Evolutionary conservation across 1,140 invertebrate genomes (phyloP).

Genomic region (Marisa cornuarietis): DNA sequence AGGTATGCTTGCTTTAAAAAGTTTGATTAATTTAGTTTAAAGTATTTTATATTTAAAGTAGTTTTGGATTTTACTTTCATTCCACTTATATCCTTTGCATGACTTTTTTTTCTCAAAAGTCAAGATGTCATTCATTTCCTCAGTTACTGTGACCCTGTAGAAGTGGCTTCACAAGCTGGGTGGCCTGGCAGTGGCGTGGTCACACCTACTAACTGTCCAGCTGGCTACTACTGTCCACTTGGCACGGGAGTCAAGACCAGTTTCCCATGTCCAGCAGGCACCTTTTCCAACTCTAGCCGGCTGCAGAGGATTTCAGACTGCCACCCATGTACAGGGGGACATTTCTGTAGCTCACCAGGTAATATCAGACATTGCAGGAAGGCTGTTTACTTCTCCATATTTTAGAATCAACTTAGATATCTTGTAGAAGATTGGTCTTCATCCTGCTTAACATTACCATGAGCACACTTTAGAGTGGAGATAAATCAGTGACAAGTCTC

Average conservation of each 20-base stretch:
- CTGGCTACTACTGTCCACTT: conserved; percentile 55
- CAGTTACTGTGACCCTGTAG: conserved; percentile 62
- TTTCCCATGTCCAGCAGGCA: conserved; percentile 55
- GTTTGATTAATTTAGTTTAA: too few relatives aligned
- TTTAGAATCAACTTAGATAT: too few relatives aligned
- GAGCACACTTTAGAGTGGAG: too few relatives aligned
- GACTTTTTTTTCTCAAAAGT: neutral
- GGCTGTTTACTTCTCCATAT: too few relatives aligned
- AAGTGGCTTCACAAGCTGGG: conserved; percentile 44
- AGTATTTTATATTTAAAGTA: too few relatives aligned
- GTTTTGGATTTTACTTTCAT: too few relatives aligned
- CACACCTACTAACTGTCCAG: conserved; percentile 55
- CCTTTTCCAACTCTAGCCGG: conserved; percentile 54
- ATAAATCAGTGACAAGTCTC: too few relatives aligned
- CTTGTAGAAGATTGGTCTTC: too few relatives aligned
- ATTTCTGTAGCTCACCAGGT: conserved; percentile 54
- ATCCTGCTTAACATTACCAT: too few relatives aligned
- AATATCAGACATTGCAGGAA: neutral
- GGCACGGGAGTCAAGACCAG: conserved; percentile 47
- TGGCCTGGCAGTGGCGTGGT: conserved; percentile 52
- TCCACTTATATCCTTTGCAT: too few relatives aligned
- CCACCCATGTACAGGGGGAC: conserved; percentile 48
- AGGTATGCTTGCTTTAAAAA: conserved; percentile 34
- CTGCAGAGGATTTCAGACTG: conserved; percentile 50
- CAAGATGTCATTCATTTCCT: conserved; percentile 15